phyloP scores from a whole-genome alignment of 2,888 invertebrate genomes.

The Cyclophora punctaria region DNA sequence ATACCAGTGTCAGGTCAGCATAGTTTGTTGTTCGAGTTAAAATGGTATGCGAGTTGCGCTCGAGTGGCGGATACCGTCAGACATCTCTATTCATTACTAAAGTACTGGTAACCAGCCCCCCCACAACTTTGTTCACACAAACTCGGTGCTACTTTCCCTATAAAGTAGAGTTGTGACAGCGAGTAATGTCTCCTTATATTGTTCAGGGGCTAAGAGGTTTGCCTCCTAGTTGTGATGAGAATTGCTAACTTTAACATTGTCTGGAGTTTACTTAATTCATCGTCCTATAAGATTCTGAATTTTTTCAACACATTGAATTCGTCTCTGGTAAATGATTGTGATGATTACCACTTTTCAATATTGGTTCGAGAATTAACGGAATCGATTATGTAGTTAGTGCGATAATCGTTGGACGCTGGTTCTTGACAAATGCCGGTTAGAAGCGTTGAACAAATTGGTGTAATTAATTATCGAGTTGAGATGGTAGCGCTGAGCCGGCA shows the following conservation, averaged over 20 bases:
- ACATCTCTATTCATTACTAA: conserved; percentile 70
- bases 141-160: conserved; percentile 67
- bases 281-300: conserved; percentile 27
- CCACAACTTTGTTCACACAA: conserved; percentile 64
- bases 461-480: conserved; percentile 65
- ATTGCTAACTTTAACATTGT: conserved; percentile 63
- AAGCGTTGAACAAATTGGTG: conserved; percentile 71
- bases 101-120: conserved; percentile 47
- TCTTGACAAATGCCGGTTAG: conserved; percentile 71
- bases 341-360: too few relatives aligned
- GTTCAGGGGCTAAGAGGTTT: conserved; percentile 73
- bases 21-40: conserved; percentile 51
- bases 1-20: conserved; percentile 37
- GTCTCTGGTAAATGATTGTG: conserved; percentile 25
- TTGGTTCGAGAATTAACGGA: conserved; percentile 27
- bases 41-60: conserved; percentile 57
- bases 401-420: conserved; percentile 63
- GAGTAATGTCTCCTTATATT: conserved; percentile 73
- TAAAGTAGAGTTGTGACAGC: conserved; percentile 72
- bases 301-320: conserved; percentile 26
- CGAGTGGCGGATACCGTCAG: conserved; percentile 56
- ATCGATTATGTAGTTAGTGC: conserved; percentile 70
- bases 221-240: conserved; percentile 62
- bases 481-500: conserved; percentile 66
- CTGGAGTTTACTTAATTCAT: conserved; percentile 49